Base-by-base conservation (phyloP, 2,113 vertebrate species). In the Theropithecus gelada region DNA sequence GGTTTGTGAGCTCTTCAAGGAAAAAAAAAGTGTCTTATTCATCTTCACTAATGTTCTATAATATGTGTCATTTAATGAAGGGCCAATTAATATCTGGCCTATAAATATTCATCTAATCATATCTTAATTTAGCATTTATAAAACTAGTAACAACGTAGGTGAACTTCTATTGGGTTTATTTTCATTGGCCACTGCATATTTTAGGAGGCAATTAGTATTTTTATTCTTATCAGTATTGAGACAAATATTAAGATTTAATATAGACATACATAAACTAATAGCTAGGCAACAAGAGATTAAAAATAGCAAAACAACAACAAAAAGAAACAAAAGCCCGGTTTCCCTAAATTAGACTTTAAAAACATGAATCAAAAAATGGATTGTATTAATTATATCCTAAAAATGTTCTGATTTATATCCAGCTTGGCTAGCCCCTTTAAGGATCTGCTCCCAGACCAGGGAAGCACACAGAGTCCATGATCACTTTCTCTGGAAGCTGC, bases 71-170 rank as follows among this genome's bases (percentile, higher is more conserved):
- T 64, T 89, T 89, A 93, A 85, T 93, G 52, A 97, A 96, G 52
- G 59, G 57, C 13, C 17, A 96, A 94, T 95, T 96, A 83, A 75
- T 73, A 82, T 76, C 38, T 92, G 80, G 93, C 70, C 43, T 93
- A 64, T 66, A 94, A 90, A 90, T 83, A 88, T 25, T 40, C 52
- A 55, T 52, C 35, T 95, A 89, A 80, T 93, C 35, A 25, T 66
- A 48, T 79, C 55, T 92, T 93, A 93, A 88, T 64, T 92, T 78
- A 83, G 20, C 27, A 43, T 76, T 59, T 32, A 22, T 18, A 48
- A 57, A 93, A 40, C 35, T 70, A 78, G 75, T 45, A 48, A 93
- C 11, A 20, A n/a, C 8, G 2, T 85, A 78, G 12, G 16, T 75
- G 25, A 88, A 86, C 22, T 81, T 86, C 45, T 86, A 2, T 40